Base-by-base conservation (phyloP, 1,140 invertebrate genomes). In the Ylistrum balloti region DNA sequence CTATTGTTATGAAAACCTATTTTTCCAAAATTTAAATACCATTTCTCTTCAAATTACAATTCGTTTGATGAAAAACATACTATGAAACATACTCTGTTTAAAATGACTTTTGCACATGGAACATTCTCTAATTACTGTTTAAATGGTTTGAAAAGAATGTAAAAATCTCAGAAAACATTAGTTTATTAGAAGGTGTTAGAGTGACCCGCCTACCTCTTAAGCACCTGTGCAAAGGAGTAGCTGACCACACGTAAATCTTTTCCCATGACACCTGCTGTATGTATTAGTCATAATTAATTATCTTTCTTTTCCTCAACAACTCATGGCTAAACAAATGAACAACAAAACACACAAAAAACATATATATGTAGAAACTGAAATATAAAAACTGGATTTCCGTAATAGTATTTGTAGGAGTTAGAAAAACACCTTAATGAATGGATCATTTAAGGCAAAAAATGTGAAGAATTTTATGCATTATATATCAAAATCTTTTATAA, bases 21-120 rank as follows among this genome's bases (percentile, higher is more conserved):
- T 28, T n/a, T 74, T n/a, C 56, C n/a, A 2, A 74, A 74, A 74
- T 74, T 74, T 74, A 74, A 74, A 74, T 74, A 74, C 56, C 56
- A 74, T 74, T 74, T 74, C n/a, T 74, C 56, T 74, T 74, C n/a
- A 74, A 74, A 74, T 74, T 74, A 74, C 56, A 74, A 74, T 74
- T 74, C 56, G 28, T 74, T 74, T 74, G 56, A n/a, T 28, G n/a
- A n/a, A 74, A 74, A 74, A 74, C 56, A 74, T 74, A 74, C 56
- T 28, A n/a, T 74, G 56, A 28, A 74, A 28, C 9, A 0, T 74
- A 56, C 45, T n/a, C n/a, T 74, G 15, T 9, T 74, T 74, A 17
- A 74, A 74, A 74, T 74, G 56, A 74, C 56, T 74, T 74, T 74
- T 74, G 56, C 56, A 74, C 56, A 74, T 74, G 56, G n/a, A 74